These are phyloP conservation scores for Sinotaia quadrata DNA, from an alignment of 2,888 invertebrate genomes.

Conservation along the genomic window DNA sequence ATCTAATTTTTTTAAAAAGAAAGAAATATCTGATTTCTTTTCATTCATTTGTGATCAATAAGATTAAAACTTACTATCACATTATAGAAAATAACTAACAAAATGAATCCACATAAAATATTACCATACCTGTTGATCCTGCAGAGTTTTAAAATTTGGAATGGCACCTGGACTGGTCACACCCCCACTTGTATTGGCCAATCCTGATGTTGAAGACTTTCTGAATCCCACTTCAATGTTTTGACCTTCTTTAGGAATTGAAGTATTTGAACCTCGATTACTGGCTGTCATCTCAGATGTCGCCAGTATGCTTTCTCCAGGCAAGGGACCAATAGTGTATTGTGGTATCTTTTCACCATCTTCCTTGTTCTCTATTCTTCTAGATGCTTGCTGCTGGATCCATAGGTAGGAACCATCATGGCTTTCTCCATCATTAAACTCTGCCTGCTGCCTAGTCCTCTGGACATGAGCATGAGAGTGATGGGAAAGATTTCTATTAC, in stretches of 20 bases:
- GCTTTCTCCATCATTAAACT: constrained; percentile 5
- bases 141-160: constrained; percentile 58
- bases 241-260: neutral
- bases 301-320: neutral
- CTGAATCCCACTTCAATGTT: neutral
- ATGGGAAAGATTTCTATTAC: too few relatives aligned
- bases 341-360: neutral
- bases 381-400: constrained; percentile 6
- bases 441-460: too few relatives aligned
- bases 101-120: too few relatives aligned
- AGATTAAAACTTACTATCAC: too few relatives aligned
- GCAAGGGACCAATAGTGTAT: neutral
- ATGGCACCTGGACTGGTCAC: constrained; percentile 50
- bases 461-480: too few relatives aligned
- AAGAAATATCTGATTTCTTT: too few relatives aligned
- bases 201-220: neutral
- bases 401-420: constrained; percentile 22
- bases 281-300: too few relatives aligned
- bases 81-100: too few relatives aligned
- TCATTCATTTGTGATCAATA: too few relatives aligned
- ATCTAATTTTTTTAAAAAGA: too few relatives aligned
- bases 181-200: constrained; percentile 18
- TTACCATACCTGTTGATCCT: constrained; percentile 59
- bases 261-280: too few relatives aligned
- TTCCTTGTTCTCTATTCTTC: neutral